Percentiles rank a stretch among this genome's conserved stretches.
phyloP scores from a whole-genome alignment of 2,888 invertebrate species.

The Macroteleia sp. region DNA sequence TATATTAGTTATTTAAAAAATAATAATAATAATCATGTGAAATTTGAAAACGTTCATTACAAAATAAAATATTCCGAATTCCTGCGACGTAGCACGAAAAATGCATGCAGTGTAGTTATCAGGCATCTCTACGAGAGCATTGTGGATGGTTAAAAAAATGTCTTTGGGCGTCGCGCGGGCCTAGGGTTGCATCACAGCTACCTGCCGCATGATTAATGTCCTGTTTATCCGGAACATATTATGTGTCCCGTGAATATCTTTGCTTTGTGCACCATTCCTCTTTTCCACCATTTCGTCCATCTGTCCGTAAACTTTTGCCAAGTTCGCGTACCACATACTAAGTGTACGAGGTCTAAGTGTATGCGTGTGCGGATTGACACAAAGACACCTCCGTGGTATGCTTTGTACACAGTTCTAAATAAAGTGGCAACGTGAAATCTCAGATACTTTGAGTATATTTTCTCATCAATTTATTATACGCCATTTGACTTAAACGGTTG shows the following conservation, averaged over 20 bases:
- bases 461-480: slow-evolving; percentile 33
- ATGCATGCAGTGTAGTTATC: slow-evolving; percentile 38
- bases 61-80: slow-evolving; percentile 35
- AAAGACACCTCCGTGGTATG: slow-evolving; percentile 29
- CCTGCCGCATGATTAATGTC: slow-evolving; percentile 79
- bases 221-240: slow-evolving; percentile 66
- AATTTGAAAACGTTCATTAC: slow-evolving; percentile 21
- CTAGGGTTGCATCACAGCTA: slow-evolving; percentile 66
- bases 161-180: slow-evolving; percentile 60
- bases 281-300: slow-evolving; percentile 52
- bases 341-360: neutral
- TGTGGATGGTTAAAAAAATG: slow-evolving; percentile 44
- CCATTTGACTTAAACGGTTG: slow-evolving; percentile 2
- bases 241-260: slow-evolving; percentile 59
- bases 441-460: slow-evolving; percentile 20
- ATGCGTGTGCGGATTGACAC: slow-evolving; percentile 1
- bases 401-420: slow-evolving; percentile 24
- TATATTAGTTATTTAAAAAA: too few species aligned
- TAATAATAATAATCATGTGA: too few species aligned
- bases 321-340: slow-evolving; percentile 37
- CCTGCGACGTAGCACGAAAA: slow-evolving; percentile 6
- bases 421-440: slow-evolving; percentile 2
- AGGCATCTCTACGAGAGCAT: slow-evolving; percentile 27
- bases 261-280: slow-evolving; percentile 47
- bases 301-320: slow-evolving; percentile 55